Conservation (phyloP, 2,113 vertebrate species). For the Cisticola juncidis region DNA sequence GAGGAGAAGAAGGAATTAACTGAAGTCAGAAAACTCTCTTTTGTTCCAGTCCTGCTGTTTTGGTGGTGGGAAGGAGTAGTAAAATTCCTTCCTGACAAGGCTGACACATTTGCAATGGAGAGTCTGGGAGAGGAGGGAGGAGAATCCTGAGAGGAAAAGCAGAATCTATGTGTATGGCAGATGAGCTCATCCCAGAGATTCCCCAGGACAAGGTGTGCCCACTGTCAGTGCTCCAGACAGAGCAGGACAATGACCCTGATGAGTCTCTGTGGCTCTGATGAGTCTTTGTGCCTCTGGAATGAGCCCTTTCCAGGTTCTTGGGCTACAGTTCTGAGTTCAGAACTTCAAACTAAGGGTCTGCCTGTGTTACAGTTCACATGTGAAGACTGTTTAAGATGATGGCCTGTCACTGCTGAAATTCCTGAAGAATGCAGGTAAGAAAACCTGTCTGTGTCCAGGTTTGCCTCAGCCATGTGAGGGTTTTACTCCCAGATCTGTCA, state of each 20-base stretch:
- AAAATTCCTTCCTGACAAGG: neutral
- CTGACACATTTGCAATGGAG: accelerated
- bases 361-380: neutral
- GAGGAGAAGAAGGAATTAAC: neutral
- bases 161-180: neutral
- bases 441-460: neutral
- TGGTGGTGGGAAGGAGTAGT: neutral
- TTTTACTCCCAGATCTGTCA: neutral
- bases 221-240: neutral
- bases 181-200: neutral
- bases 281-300: neutral
- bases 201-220: neutral
- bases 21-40: neutral
- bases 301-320: neutral
- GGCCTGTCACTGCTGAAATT: neutral
- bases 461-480: neutral
- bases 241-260: neutral
- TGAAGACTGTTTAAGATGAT: neutral
- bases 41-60: neutral
- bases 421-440: neutral
- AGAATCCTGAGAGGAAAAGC: neutral
- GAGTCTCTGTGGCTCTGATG: neutral
- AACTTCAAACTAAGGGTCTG: neutral
- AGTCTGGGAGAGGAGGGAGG: neutral
- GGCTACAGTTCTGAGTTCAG: neutral